These are phyloP conservation scores for Chromobotia macracanthus DNA, from an alignment of 2,797 vertebrate species.

Conservation along the genomic window DNA sequence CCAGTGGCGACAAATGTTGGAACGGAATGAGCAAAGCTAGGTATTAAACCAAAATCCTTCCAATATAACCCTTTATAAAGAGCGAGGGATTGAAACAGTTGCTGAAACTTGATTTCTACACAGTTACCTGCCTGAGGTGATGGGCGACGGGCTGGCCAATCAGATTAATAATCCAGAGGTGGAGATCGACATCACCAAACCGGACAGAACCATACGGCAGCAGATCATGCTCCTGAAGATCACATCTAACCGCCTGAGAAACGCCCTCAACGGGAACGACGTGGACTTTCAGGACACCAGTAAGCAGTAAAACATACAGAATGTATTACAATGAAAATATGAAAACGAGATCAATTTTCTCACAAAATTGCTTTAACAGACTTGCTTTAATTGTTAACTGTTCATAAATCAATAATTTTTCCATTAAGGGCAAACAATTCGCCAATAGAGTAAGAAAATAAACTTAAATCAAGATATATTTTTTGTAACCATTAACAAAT, in stretches of 20 bases:
- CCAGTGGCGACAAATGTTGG: slow-evolving; percentile 89
- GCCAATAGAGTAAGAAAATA: too few relatives aligned
- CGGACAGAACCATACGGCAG: slow-evolving; percentile 93
- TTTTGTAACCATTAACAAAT: too few relatives aligned
- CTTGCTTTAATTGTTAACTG: too few relatives aligned
- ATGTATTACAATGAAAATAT: too few relatives aligned
- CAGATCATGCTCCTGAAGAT: slow-evolving; percentile 98
- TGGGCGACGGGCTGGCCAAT: slow-evolving; percentile 91
- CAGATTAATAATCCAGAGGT: slow-evolving; percentile 98
- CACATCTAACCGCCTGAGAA: slow-evolving; percentile 91
- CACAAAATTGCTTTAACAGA: not conserved
- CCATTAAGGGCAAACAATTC: too few relatives aligned
- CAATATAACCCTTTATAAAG: not conserved
- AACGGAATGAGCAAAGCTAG: slow-evolving; percentile 89
- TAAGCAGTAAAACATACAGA: slow-evolving; percentile 10
- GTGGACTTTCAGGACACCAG: slow-evolving; percentile 86
- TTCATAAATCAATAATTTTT: too few relatives aligned
- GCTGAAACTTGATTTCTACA: not conserved
- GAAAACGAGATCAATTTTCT: too few relatives aligned
- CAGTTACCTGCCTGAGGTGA: slow-evolving; percentile 95
- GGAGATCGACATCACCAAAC: slow-evolving; percentile 97
- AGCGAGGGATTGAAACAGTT: slow-evolving; percentile 4
- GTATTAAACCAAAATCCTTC: slow-evolving; percentile 66
- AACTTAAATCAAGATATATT: too few relatives aligned
- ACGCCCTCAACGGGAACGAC: slow-evolving; percentile 89